phyloP scores from a whole-genome alignment of 2,888 invertebrate species.

The Pterostichus madidus region DNA sequence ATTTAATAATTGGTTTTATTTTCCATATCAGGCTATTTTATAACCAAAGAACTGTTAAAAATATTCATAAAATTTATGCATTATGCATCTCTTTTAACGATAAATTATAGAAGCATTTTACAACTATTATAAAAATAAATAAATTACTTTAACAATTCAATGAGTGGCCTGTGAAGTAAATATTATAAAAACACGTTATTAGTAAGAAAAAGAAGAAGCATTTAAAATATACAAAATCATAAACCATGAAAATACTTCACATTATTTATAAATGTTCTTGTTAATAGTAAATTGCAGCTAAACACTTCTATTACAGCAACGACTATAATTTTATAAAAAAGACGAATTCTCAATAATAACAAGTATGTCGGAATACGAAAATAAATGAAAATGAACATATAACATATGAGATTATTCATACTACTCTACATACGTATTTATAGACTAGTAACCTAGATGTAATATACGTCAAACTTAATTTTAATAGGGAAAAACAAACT shows the following conservation, averaged over 20 bases:
- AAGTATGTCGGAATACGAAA: neutral
- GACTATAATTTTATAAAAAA: constrained; percentile 13
- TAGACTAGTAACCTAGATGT: constrained; percentile 31
- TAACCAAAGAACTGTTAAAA: too few relatives aligned
- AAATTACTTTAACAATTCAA: too few relatives aligned
- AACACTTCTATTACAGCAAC: constrained; percentile 1
- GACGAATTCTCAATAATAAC: neutral
- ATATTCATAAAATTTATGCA: too few relatives aligned
- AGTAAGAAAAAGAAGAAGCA: too few relatives aligned
- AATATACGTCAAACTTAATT: constrained; percentile 25
- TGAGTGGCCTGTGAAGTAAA: too few relatives aligned
- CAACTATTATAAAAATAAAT: too few relatives aligned
- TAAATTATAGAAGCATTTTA: too few relatives aligned
- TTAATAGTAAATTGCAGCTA: constrained; percentile 10
- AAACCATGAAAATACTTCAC: constrained; percentile 23
- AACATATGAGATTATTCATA: constrained; percentile 28
- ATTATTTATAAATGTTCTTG: constrained; percentile 5
- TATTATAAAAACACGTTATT: too few relatives aligned
- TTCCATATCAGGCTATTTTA: too few relatives aligned
- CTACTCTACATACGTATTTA: constrained; percentile 22
- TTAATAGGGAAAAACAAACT: constrained; percentile 20
- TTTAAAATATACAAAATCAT: constrained; percentile 14
- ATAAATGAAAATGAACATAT: constrained; percentile 11
- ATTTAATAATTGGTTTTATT: too few relatives aligned
- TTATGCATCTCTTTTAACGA: too few relatives aligned